Conservation (phyloP, 1,140 invertebrate genomes). For the Aplysia californica region DNA sequence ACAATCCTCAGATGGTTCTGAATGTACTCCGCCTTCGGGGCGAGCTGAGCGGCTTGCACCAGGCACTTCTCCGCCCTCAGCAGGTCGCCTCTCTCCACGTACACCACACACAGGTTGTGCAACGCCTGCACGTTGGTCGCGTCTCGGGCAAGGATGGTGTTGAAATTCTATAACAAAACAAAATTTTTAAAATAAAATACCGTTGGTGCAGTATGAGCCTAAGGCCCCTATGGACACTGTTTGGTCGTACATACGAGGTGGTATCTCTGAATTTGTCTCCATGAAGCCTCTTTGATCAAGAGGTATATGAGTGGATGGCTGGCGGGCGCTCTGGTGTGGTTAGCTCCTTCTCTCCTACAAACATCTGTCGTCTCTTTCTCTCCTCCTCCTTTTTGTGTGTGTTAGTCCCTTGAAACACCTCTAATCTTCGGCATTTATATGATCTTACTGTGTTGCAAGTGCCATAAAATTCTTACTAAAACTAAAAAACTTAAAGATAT, state of each 20-base stretch:
- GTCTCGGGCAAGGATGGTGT: slow-evolving; percentile 86
- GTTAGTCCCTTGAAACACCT: no score
- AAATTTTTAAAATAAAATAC: not conserved
- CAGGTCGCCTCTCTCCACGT: slow-evolving; percentile 89
- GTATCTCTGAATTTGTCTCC: no score
- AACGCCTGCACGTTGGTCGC: slow-evolving; percentile 93
- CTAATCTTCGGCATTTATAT: no score
- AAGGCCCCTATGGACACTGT: not conserved
- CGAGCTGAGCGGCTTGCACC: slow-evolving; percentile 80
- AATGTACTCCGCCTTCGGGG: slow-evolving; percentile 88
- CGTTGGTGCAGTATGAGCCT: not conserved
- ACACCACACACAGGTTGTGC: slow-evolving; percentile 96
- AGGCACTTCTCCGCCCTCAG: slow-evolving; percentile 86
- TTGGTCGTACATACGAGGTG: not conserved
- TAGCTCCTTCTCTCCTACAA: no score
- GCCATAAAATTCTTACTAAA: no score
- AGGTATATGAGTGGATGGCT: no score
- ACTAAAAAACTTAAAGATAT: no score
- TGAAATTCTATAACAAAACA: slow-evolving; percentile 81
- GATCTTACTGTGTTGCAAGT: no score
- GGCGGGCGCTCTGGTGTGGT: no score
- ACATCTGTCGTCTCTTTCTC: no score
- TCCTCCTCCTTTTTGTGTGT: no score
- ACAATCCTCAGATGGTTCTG: slow-evolving; percentile 88
- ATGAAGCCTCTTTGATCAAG: not conserved